Conservation (phyloP, 2,797 vertebrate genomes). For the Oophaga sylvatica region DNA sequence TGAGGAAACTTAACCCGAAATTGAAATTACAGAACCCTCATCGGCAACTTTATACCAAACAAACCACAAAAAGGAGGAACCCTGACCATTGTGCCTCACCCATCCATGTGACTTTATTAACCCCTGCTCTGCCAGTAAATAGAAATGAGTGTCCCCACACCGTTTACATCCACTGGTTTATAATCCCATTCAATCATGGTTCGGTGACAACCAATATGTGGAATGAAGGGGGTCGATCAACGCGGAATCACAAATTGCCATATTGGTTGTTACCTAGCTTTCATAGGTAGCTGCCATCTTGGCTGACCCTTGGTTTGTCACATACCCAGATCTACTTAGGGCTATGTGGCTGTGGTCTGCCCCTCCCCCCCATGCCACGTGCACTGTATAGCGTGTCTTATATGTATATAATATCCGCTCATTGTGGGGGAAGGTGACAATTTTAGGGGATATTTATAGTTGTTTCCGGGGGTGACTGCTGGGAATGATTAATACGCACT, state of each 20-base stretch:
- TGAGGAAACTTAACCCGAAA: background rate
- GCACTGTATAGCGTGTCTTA: constrained; percentile 14
- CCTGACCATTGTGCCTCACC: background rate
- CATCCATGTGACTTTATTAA: background rate
- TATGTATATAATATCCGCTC: constrained; percentile 21
- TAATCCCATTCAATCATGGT: background rate
- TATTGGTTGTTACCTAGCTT: background rate
- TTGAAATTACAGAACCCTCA: background rate
- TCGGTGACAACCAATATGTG: background rate
- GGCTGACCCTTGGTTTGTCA: background rate
- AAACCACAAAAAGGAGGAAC: background rate
- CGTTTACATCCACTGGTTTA: background rate
- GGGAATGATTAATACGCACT: background rate
- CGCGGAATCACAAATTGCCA: background rate
- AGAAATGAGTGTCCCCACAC: background rate
- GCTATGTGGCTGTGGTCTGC: background rate
- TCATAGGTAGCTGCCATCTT: background rate
- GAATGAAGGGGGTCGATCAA: background rate
- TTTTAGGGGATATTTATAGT: constrained; percentile 22
- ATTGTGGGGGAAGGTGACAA: background rate
- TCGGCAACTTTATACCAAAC: too few species aligned
- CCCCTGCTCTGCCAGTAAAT: background rate
- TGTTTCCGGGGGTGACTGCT: background rate
- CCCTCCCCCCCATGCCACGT: background rate
- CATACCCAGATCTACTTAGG: background rate